Conservation (phyloP, 2,113 vertebrate species). For the Perccottus glenii region DNA sequence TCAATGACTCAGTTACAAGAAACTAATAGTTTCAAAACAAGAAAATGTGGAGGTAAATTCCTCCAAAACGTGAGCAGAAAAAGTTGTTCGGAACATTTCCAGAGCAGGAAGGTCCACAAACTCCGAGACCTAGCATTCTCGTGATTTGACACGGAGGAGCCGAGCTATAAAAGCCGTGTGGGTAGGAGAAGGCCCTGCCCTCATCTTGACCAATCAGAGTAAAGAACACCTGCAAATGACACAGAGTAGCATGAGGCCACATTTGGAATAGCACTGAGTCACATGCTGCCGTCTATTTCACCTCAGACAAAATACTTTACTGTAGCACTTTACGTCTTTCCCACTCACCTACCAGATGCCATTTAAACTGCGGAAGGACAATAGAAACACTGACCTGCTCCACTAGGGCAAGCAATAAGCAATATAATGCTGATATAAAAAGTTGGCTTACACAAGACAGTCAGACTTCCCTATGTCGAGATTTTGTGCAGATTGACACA, state of each 20-base stretch:
- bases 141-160: slow-evolving; percentile 16
- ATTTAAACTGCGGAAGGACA: neutral
- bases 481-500: slow-evolving; percentile 11
- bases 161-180: slow-evolving; percentile 51
- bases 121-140: neutral
- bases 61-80: neutral
- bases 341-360: neutral
- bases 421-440: slow-evolving; percentile 33
- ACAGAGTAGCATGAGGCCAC: neutral
- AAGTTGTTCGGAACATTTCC: slow-evolving; percentile 5
- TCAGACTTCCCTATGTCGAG: slow-evolving; percentile 16
- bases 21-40: neutral
- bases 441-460: slow-evolving; percentile 18
- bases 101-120: neutral
- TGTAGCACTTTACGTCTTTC: slow-evolving; percentile 16
- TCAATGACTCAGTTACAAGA: no score
- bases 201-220: slow-evolving; percentile 64
- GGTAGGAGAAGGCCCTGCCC: slow-evolving; percentile 58
- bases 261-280: slow-evolving; percentile 44
- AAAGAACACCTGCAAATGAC: slow-evolving; percentile 18
- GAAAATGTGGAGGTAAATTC: neutral
- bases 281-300: slow-evolving; percentile 33
- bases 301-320: slow-evolving; percentile 8
- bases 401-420: slow-evolving; percentile 17
- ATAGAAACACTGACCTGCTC: slow-evolving; percentile 14